Evolutionary conservation across 2,888 invertebrate species (phyloP), one percentile per base, ranked within the genome.

Genomic region (Agonopterix heracliana): DNA sequence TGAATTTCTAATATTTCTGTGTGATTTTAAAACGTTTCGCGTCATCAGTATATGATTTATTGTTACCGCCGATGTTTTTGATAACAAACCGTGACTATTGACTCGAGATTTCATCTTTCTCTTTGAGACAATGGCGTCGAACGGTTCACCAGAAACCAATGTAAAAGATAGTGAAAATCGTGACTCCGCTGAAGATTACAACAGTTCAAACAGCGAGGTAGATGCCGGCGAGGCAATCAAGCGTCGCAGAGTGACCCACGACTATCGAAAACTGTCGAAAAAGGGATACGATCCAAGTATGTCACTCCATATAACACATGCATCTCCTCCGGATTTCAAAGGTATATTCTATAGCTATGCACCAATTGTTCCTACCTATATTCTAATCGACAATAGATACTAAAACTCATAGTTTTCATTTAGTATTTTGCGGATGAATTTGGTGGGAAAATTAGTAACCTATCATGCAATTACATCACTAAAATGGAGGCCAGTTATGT

Each of bases 361-460:
- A 56, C 40, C 51, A 54, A 53, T 52, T 48, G 51, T 43, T 54
- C 54, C 13, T 47, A 41, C 40, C 46, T 8, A 14, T 49, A 17
- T 47, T 47, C 54, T 57, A 45, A 38, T 44, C 47, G 0, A 5
- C 38, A 9, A 3, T n/a, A 9, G 38, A 9, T n/a, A 38, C 5
- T n/a, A 38, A 38, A n/a, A 2, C n/a, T 38, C 10, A 38, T 38
- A n/a, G 38, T n/a, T 38, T 38, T 38, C 10, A 38, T 9, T 38
- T 9, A 38, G n/a, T 38, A n/a, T 38, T n/a, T n/a, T n/a, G 10
- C 12, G 7, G 52, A 58, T 63, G 59, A 63, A 82, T 83, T 85
- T 84, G 87, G 87, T 81, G 87, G 87, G 86, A 86, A 86, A 82
- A 65, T 56, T 67, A 63, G 69, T 87, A 87, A 86, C 86, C 87